Conservation (phyloP, 2,888 invertebrate genomes). For the Drosophila siamana region DNA sequence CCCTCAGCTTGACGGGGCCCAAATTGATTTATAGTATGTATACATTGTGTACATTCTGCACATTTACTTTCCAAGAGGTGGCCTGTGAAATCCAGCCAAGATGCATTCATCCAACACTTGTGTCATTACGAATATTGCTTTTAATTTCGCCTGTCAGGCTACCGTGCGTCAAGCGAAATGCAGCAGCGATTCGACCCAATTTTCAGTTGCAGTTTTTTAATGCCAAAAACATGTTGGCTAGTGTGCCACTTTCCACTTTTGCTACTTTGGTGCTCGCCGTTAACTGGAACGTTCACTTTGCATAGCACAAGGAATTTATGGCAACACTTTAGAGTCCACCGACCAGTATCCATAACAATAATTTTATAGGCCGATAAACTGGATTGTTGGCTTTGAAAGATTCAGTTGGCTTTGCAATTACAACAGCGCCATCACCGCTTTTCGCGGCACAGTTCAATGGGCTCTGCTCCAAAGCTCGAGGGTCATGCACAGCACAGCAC, state of each 20-base stretch:
- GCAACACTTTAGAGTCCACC: slow-evolving; percentile 6
- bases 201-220: slow-evolving; percentile 13
- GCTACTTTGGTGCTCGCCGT: slow-evolving; percentile 23
- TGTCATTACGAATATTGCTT: slow-evolving; percentile 57
- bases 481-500: slow-evolving; percentile 61
- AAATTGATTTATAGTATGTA: slow-evolving; percentile 59
- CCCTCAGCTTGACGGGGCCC: slow-evolving; percentile 39
- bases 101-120: slow-evolving; percentile 44
- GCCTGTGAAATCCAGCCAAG: slow-evolving; percentile 16
- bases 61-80: slow-evolving; percentile 66
- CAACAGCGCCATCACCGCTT: slow-evolving; percentile 33
- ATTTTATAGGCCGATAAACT: slow-evolving; percentile 4
- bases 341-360: slow-evolving; percentile 20
- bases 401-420: slow-evolving; percentile 34
- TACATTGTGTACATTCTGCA: background rate
- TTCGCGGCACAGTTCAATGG: slow-evolving; percentile 69
- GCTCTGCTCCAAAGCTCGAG: slow-evolving; percentile 60
- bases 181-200: slow-evolving; percentile 62
- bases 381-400: background rate
- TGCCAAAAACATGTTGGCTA: slow-evolving; percentile 68
- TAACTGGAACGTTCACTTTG: slow-evolving; percentile 73
- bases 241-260: slow-evolving; percentile 69
- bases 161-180: slow-evolving; percentile 73
- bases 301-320: slow-evolving; percentile 61
- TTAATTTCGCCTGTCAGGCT: slow-evolving; percentile 50